These are phyloP conservation scores for Ypsolopha scabrella DNA, from an alignment of 2,888 invertebrate genomes.

Conservation along the genomic window DNA sequence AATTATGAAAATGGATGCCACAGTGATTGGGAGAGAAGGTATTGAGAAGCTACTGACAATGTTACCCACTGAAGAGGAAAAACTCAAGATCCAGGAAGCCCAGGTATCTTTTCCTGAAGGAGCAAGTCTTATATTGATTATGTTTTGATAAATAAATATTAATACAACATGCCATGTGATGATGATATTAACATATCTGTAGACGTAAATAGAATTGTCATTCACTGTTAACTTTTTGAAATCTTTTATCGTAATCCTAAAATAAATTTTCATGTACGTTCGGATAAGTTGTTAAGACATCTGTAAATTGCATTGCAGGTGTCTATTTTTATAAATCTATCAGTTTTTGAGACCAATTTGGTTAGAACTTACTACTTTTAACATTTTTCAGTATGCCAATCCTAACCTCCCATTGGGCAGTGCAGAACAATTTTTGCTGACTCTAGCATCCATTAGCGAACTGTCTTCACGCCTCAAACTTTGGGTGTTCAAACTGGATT, in stretches of 20 bases:
- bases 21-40: conserved; percentile 97
- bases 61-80: conserved; percentile 97
- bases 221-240: too few species aligned
- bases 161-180: too few species aligned
- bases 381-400: conserved; percentile 74
- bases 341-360: too few species aligned
- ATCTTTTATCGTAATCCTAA: too few species aligned
- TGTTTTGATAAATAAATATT: too few species aligned
- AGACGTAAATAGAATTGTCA: too few species aligned
- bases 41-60: conserved; percentile 98
- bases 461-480: conserved; percentile 92
- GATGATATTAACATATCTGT: too few species aligned
- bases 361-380: background rate
- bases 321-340: too few species aligned
- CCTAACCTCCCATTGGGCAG: conserved; percentile 93
- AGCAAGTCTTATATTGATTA: too few species aligned
- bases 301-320: too few species aligned
- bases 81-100: conserved; percentile 95
- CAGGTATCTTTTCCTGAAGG: conserved; percentile 61
- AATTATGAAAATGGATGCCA: conserved; percentile 98
- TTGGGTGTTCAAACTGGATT: conserved; percentile 99
- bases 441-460: conserved; percentile 95
- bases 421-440: conserved; percentile 98
- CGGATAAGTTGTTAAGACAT: too few species aligned
- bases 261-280: too few species aligned